Conservation (phyloP, 2,888 invertebrate genomes). For the Germaria angustata region DNA sequence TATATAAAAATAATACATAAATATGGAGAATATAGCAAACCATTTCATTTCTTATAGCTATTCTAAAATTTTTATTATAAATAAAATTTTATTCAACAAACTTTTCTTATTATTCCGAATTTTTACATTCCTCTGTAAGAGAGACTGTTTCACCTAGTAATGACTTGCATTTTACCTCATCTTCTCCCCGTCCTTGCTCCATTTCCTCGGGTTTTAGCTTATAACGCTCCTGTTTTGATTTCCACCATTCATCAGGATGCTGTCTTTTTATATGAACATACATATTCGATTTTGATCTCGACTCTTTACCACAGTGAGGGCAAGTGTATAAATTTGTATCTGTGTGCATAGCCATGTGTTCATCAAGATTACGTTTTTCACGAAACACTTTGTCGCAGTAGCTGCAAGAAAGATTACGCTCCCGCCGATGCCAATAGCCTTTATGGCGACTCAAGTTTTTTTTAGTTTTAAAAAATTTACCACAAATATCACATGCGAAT, state of each 20-base stretch:
- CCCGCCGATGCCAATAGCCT: conserved; percentile 74
- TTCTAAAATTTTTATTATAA: background rate
- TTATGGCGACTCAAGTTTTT: conserved; percentile 75
- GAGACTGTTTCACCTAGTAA: background rate
- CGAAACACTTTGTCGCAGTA: conserved; percentile 76
- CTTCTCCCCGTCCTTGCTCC: background rate
- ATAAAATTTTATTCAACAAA: background rate
- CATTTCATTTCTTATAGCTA: background rate
- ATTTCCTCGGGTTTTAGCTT: conserved; percentile 42
- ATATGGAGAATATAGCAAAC: no score
- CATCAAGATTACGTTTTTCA: conserved; percentile 75
- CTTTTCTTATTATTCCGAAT: background rate
- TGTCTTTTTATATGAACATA: conserved; percentile 77
- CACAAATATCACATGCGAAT: conserved; percentile 68
- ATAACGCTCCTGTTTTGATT: conserved; percentile 72
- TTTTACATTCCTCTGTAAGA: conserved; percentile 9
- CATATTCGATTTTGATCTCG: conserved; percentile 77
- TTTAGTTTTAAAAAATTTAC: conserved; percentile 69
- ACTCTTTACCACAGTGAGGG: conserved; percentile 76
- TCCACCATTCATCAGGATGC: conserved; percentile 75
- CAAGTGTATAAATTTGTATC: conserved; percentile 76
- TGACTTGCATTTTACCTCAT: background rate
- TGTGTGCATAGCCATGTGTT: conserved; percentile 76
- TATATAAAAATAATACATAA: background rate
- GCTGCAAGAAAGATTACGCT: conserved; percentile 73